These are phyloP conservation scores for Vidua macroura DNA, from an alignment of 2,113 vertebrate species.

Conservation along the genomic window DNA sequence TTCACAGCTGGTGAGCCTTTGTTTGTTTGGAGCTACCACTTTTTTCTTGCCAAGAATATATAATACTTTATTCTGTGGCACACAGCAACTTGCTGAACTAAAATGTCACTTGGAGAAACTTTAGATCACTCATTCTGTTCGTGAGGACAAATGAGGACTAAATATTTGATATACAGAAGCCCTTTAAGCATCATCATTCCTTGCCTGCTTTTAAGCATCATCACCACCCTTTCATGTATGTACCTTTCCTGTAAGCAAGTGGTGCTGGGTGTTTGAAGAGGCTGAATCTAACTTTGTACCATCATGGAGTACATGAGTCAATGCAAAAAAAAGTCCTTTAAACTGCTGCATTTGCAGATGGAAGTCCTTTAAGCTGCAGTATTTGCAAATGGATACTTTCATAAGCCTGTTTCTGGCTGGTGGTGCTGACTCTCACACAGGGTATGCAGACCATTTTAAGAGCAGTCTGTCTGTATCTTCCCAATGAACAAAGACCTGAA, in stretches of 20 bases:
- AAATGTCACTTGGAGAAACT: not conserved
- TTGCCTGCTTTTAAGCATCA: not conserved
- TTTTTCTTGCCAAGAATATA: not conserved
- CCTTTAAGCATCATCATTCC: not conserved
- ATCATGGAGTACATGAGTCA: not conserved
- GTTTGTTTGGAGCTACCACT: not conserved
- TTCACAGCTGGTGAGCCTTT: not conserved
- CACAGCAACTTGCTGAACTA: not conserved
- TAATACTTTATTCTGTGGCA: not conserved
- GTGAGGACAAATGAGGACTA: not conserved
- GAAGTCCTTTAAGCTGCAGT: not conserved
- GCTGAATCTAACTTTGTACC: not conserved
- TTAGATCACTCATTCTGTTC: not conserved
- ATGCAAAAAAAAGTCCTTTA: not conserved
- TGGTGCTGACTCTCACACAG: not conserved
- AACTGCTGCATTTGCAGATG: not conserved
- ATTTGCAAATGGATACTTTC: not conserved
- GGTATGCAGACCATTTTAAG: not conserved
- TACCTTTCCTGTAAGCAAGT: not conserved
- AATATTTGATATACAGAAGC: not conserved
- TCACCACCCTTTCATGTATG: not conserved
- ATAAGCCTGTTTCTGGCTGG: not conserved
- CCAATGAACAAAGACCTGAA: not conserved
- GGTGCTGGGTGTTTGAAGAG: not conserved
- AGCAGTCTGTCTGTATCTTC: not conserved